Base-by-base conservation (phyloP, 2,797 vertebrate species). In the Cryptoprocta ferox region DNA sequence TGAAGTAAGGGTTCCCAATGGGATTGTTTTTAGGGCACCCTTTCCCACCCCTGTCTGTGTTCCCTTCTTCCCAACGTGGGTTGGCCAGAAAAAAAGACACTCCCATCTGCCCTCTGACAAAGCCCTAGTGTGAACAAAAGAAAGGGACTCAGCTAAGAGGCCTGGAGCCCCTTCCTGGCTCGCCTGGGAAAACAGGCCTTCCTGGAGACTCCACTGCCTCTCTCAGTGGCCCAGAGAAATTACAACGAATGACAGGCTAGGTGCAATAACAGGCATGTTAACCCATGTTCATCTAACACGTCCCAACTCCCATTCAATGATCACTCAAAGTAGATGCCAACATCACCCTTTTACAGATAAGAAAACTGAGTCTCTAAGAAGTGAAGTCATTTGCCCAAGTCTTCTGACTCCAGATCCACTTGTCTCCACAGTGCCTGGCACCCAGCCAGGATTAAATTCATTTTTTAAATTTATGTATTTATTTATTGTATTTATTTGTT, bases 41-140 rank as follows among this genome's bases (percentile, higher is more conserved):
- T 70, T 88, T 95, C 76, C 86, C 48, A 73, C 35, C 15, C 65
- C 78, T 82, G 28, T 14, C 78, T 82, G 28, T 12, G 86, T 83
- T 50, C 73, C 82, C 76, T 92, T 83, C 19, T 84, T 91, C 66
- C 42, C 39, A 48, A 81, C 68, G 50, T 12, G 42, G 86, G 30
- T 91, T 91, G 21, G 76, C n/a, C 73, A 92, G 76, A 68, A 88
- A 93, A 48, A 88, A 89, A 89, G 56, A 12, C 56, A 42, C 45
- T 63, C 89, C 79, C 73, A 81, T 66, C 80, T 89, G 66, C 91
- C 95, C 66, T 93, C 63, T 92, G 84, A 96, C 78, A 95, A 96
- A 95, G 73, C 42, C 78, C 86, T 93, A 61, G 48, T 65, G 50
- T 11, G 50, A 96, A 96, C 89, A 93, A 95, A 97, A 71, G 95